These are phyloP conservation scores for Phycodurus eques DNA, from an alignment of 2,113 vertebrate species.

Conservation along the genomic window DNA sequence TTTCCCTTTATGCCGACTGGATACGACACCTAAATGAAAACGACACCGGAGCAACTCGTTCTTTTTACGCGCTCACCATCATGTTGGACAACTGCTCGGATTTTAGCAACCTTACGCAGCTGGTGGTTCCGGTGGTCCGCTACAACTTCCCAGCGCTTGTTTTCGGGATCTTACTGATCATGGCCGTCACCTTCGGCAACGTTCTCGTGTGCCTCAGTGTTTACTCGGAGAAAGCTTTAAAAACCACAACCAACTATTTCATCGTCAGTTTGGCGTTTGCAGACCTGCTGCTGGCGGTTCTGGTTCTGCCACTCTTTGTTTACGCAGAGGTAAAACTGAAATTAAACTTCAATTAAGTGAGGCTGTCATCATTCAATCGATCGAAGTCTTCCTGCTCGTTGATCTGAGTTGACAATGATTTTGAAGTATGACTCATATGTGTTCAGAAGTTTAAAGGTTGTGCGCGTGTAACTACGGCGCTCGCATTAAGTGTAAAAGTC, in stretches of 20 bases:
- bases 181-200: slow-evolving; percentile 82
- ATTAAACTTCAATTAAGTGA: neutral
- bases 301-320: slow-evolving; percentile 90
- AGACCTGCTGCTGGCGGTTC: slow-evolving; percentile 84
- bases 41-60: slow-evolving; percentile 1
- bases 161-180: slow-evolving; percentile 82
- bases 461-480: neutral
- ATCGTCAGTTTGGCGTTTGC: slow-evolving; percentile 89
- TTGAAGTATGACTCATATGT: neutral
- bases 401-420: neutral
- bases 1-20: neutral
- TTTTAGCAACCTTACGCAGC: slow-evolving; percentile 43
- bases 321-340: slow-evolving; percentile 68
- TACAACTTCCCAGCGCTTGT: slow-evolving; percentile 77
- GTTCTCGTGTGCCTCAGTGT: slow-evolving; percentile 88
- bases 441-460: too few species aligned
- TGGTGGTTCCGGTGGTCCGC: neutral
- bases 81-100: slow-evolving; percentile 57
- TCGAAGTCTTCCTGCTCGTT: neutral
- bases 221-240: slow-evolving; percentile 84
- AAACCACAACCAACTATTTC: slow-evolving; percentile 95
- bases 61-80: slow-evolving; percentile 29
- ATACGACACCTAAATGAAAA: slow-evolving; percentile 49
- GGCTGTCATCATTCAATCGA: too few species aligned
- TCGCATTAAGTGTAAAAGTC: slow-evolving; percentile 14